Evolutionary conservation across 2,888 invertebrate species (phyloP).

Genomic region (Synergus japonicus): DNA sequence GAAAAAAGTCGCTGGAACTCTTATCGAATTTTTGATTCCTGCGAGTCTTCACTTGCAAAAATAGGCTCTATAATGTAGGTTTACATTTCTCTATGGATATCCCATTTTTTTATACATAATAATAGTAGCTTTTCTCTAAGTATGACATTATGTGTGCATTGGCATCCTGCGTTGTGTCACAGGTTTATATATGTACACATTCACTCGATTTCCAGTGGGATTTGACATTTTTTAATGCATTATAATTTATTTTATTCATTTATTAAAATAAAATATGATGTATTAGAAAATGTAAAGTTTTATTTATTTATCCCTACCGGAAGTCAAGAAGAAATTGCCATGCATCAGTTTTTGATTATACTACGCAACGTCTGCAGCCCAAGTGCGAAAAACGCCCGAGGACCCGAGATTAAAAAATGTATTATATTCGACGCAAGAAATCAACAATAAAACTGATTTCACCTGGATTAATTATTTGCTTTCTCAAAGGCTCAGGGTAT

Average conservation of each 20-base stretch:
- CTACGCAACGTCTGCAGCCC: constrained; percentile 73
- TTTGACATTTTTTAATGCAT: constrained; percentile 32
- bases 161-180: constrained; percentile 64
- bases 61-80: background rate
- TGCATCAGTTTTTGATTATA: constrained; percentile 74
- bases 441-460: constrained; percentile 73
- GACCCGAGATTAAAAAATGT: constrained; percentile 70
- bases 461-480: constrained; percentile 53
- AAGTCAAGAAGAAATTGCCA: constrained; percentile 68
- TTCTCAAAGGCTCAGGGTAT: constrained; percentile 49
- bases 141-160: constrained; percentile 66
- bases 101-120: constrained; percentile 49
- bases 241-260: background rate
- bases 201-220: constrained; percentile 60
- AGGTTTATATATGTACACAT: constrained; percentile 54
- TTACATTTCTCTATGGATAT: constrained; percentile 6
- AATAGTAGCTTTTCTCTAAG: constrained; percentile 56
- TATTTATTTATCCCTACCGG: constrained; percentile 53
- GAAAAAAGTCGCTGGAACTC: background rate
- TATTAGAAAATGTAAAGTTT: background rate
- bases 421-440: constrained; percentile 73
- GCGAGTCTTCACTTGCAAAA: background rate
- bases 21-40: background rate
- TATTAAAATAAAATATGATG: background rate
- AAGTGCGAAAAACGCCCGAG: constrained; percentile 65